phyloP scores from a whole-genome alignment of 2,797 vertebrate genomes.

The Xenentodon cancila region DNA sequence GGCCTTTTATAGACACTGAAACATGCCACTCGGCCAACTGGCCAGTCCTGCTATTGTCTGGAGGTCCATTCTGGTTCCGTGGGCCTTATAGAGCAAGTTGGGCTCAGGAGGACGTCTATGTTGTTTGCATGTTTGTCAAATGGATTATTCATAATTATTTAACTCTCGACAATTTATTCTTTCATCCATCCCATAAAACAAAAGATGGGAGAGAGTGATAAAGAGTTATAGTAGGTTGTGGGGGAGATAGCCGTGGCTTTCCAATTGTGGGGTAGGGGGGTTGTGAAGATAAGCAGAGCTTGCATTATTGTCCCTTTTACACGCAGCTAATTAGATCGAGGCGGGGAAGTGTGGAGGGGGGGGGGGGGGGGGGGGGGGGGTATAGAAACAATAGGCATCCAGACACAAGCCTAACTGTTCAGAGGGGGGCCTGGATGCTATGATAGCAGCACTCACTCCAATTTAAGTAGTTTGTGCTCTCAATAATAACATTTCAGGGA shows the following conservation, averaged over 20 bases:
- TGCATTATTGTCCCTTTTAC: conserved; percentile 86
- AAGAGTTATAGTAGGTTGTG: conserved; percentile 37
- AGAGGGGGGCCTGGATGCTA: conserved; percentile 53
- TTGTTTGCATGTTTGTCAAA: conserved; percentile 79
- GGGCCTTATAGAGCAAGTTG: too few relatives aligned
- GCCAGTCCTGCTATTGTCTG: background rate
- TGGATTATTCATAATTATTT: conserved; percentile 81
- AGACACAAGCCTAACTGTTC: conserved; percentile 65
- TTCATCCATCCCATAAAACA: conserved; percentile 81
- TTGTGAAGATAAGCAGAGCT: conserved; percentile 84
- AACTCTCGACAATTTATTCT: conserved; percentile 79
- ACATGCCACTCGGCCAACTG: conserved; percentile 28
- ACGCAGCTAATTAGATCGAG: conserved; percentile 85
- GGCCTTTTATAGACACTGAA: conserved; percentile 9
- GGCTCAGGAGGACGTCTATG: conserved; percentile 47
- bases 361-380: conserved; percentile 71
- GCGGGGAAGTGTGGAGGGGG: conserved; percentile 70
- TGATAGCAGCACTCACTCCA: conserved; percentile 44
- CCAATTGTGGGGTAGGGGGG: conserved; percentile 55
- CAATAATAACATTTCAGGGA: conserved; percentile 60
- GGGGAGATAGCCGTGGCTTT: conserved; percentile 21
- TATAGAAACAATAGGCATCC: conserved; percentile 73
- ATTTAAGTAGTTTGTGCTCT: conserved; percentile 45
- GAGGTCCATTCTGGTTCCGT: too few relatives aligned
- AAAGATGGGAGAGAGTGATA: conserved; percentile 67